Base-by-base conservation (phyloP, 37 sponge, comb jelly and placozoan genomes). In the Trichoplax adhaerens region DNA sequence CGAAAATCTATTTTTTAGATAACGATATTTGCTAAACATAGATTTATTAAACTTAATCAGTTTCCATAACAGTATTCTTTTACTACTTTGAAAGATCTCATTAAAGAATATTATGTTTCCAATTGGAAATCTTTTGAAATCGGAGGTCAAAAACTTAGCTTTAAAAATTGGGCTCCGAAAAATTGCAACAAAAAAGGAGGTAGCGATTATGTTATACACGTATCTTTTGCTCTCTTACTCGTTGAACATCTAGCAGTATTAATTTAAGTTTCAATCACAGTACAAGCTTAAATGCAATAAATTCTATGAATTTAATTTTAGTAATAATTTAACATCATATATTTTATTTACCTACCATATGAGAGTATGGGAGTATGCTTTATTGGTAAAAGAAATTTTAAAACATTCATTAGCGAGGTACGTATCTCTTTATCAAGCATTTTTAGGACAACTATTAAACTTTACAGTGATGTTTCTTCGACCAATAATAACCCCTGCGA, bases 351-450 rank as follows among this genome's bases (percentile, higher is more conserved):
- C 10, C 74, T 46, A 50, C 6, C 48, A 55, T 2, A 48, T 10
- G 65, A 88, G 87, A 90, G 91, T 58, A 77, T 77, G 78, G 91
- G 91, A 5, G 65, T 90, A 1, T 90, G 91, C 68, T 90, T 90
- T 67, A 73, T 90, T 63, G 91, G 91, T 8, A 79, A 77, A 54
- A 58, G 91, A 71, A 72, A 80, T 4, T 84, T 84, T 56, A 46
- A 72, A 5, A 57, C 62, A 5, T 88, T 88, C 58, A 78, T 88
- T 58, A 53, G 50, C 52, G 56, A 81, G 65, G 83, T 82, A 65
- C 8, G 52, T 51, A 66, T 10, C 29, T 29, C 29, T 29, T 29
- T 29, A 29, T 29, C 29, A 29, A 29, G 29, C 29, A 29, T 29
- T 29, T 29, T 29, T 29, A 29, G 29, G 29, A 29, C 29, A 29